Percentiles rank a stretch among this genome's conserved stretches.
phyloP scores from a whole-genome alignment of 2,888 invertebrate genomes.

The Ormyrus thymus region DNA sequence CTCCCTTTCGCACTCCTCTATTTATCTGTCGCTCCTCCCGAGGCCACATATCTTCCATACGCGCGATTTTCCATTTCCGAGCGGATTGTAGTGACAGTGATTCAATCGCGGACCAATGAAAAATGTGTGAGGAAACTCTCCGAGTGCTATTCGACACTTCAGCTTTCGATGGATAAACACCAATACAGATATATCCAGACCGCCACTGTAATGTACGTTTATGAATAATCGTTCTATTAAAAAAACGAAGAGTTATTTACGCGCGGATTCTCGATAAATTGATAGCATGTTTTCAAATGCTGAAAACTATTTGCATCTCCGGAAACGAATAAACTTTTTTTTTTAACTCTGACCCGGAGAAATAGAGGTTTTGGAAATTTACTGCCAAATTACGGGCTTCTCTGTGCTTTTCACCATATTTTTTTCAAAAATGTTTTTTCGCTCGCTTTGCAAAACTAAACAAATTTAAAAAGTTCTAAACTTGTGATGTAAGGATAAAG shows the following conservation, averaged over 20 bases:
- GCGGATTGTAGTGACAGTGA: conserved; percentile 31
- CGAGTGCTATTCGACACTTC: conserved; percentile 20
- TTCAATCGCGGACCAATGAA: conserved; percentile 40
- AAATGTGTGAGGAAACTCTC: conserved; percentile 32
- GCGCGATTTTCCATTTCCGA: conserved; percentile 40
- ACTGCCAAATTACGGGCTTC: too few relatives aligned
- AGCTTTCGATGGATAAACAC: conserved; percentile 10
- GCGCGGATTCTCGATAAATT: too few relatives aligned
- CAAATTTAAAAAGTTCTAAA: too few relatives aligned
- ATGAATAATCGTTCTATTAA: conserved; percentile 30
- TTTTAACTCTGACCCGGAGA: too few relatives aligned
- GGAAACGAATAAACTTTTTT: too few relatives aligned
- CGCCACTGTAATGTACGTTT: conserved; percentile 9
- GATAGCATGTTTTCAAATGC: too few relatives aligned
- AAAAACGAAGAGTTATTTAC: background rate
- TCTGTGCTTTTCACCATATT: too few relatives aligned
- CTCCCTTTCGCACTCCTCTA: background rate
- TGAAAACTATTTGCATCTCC: too few relatives aligned
- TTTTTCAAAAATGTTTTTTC: too few relatives aligned
- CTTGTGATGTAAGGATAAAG: too few relatives aligned
- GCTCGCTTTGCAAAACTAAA: too few relatives aligned
- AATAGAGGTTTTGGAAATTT: too few relatives aligned
- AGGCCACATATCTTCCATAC: conserved; percentile 30
- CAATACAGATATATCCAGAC: background rate
- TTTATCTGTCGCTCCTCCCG: conserved; percentile 24